Percentiles rank a stretch among this genome's conserved stretches.
Conservation (phyloP, 2,797 vertebrate genomes). For the Hybognathus amarus region DNA sequence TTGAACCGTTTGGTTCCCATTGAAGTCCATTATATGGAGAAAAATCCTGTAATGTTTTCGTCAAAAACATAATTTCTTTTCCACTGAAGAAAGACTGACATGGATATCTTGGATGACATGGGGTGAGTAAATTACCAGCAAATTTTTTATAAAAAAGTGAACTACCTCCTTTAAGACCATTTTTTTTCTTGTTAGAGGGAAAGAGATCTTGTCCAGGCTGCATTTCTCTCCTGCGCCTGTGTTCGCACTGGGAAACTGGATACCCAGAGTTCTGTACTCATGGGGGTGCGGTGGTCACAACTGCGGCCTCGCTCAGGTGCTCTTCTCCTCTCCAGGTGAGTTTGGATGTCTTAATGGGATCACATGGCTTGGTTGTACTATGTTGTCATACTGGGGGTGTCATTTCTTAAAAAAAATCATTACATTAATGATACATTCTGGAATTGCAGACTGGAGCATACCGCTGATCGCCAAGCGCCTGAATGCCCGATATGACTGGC, state of each 20-base stretch:
- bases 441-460: conserved; percentile 70
- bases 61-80: too few relatives aligned
- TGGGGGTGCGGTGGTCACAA: conserved; percentile 74
- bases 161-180: background rate
- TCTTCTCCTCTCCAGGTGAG: conserved; percentile 75
- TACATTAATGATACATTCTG: background rate
- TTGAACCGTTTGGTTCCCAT: too few relatives aligned
- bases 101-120: too few relatives aligned
- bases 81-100: too few relatives aligned
- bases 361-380: background rate
- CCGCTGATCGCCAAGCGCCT: conserved; percentile 76
- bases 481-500: conserved; percentile 80
- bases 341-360: background rate
- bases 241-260: conserved; percentile 80
- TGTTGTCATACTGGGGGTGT: background rate
- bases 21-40: too few relatives aligned
- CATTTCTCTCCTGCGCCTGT: conserved; percentile 78
- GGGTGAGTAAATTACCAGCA: too few relatives aligned
- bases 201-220: conserved; percentile 75
- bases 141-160: too few relatives aligned
- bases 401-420: background rate
- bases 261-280: conserved; percentile 76
- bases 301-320: conserved; percentile 74
- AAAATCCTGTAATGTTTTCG: too few relatives aligned
- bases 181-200: conserved; percentile 55